These are phyloP conservation scores for Synanthedon myopaeformis DNA, from an alignment of 2,888 invertebrate species.

Conservation along the genomic window DNA sequence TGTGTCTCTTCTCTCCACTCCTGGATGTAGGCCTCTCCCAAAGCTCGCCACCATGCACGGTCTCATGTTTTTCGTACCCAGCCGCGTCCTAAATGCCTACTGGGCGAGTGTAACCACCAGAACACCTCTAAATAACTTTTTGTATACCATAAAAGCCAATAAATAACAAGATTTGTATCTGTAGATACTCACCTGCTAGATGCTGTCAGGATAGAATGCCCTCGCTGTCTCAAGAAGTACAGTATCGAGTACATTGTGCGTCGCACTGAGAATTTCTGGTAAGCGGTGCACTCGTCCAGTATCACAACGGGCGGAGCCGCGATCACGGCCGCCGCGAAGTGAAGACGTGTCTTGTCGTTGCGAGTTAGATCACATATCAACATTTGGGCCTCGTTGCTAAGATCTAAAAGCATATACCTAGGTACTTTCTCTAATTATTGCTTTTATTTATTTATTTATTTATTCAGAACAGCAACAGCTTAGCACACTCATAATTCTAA, in stretches of 20 bases:
- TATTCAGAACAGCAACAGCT: too few relatives aligned
- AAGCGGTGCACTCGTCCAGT: slow-evolving; percentile 46
- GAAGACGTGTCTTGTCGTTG: slow-evolving; percentile 21
- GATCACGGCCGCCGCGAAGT: slow-evolving; percentile 43
- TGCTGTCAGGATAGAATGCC: slow-evolving; percentile 30
- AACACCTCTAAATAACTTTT: too few relatives aligned
- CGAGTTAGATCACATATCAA: slow-evolving; percentile 9
- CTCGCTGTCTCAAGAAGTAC: slow-evolving; percentile 30
- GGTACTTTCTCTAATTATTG: too few relatives aligned
- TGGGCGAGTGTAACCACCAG: too few relatives aligned
- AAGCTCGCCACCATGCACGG: too few relatives aligned
- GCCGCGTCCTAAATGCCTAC: too few relatives aligned
- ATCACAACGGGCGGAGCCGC: slow-evolving; percentile 45
- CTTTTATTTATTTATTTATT: too few relatives aligned
- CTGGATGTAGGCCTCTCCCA: too few relatives aligned
- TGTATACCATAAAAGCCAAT: too few relatives aligned
- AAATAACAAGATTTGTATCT: too few relatives aligned
- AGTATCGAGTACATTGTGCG: slow-evolving; percentile 47
- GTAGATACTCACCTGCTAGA: slow-evolving; percentile 28
- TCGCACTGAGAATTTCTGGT: slow-evolving; percentile 35
- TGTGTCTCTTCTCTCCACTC: background rate
- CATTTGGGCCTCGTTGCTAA: slow-evolving; percentile 8
- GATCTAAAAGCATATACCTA: slow-evolving; percentile 7
- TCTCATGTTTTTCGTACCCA: too few relatives aligned
- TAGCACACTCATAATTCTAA: too few relatives aligned